These are phyloP conservation scores for Prunella himalayana DNA, from an alignment of 2,113 vertebrate species.

Conservation along the genomic window DNA sequence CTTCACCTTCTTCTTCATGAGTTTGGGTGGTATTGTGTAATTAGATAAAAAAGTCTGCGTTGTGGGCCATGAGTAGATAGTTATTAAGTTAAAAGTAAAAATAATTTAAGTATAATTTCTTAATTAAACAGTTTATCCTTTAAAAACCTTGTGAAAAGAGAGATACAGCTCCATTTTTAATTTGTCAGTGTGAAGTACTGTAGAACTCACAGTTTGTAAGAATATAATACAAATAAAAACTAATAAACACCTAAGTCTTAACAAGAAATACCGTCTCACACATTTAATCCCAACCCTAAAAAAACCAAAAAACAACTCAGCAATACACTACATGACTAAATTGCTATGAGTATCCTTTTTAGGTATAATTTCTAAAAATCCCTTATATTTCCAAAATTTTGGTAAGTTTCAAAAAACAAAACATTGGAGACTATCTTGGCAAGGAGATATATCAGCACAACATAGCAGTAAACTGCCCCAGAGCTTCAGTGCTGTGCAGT, in stretches of 20 bases:
- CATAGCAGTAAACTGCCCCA: neutral
- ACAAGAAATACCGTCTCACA: neutral
- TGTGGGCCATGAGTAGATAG: neutral
- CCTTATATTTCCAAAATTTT: neutral
- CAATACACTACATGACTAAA: neutral
- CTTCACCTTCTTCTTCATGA: neutral
- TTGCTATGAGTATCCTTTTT: neutral
- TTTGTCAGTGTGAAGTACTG: neutral
- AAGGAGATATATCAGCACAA: neutral
- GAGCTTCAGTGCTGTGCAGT: neutral
- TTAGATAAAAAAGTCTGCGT: neutral
- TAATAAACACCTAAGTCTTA: neutral
- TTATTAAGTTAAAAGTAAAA: neutral
- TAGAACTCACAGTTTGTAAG: neutral
- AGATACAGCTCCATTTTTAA: neutral
- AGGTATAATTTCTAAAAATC: neutral
- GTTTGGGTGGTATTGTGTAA: neutral
- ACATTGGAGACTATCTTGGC: neutral
- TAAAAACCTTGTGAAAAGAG: neutral
- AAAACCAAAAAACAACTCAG: neutral
- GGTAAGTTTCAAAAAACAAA: neutral
- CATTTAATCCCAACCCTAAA: neutral
- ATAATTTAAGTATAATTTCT: neutral
- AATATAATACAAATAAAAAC: neutral
- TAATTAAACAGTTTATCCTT: neutral